Base-by-base conservation (phyloP, 2,113 vertebrate genomes). In the Hemichromis elongatus region DNA sequence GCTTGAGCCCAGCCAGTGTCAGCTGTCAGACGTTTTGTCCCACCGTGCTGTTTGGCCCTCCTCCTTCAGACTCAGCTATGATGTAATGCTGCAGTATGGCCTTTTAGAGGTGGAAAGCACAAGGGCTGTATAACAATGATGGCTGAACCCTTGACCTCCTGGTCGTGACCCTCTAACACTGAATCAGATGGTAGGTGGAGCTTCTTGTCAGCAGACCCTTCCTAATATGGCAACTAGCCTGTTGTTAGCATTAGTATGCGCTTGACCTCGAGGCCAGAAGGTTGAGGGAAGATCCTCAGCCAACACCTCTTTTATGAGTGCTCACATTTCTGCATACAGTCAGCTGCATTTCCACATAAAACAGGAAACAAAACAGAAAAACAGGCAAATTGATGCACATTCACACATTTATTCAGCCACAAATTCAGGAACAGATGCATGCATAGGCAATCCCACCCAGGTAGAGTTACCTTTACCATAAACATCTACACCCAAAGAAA, bases 381-480 rank as follows among this genome's bases (percentile, higher is more conserved):
- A 87, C 52, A 79, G 37, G 91, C 85, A 90, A 92, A 88, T 24
- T 16, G 70, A 93, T 79, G 70, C 82, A 86, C 56, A 61, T 78
- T 89, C 77, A 59, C 40, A 83, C 85, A 81, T 77, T 42, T 83
- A 56, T 85, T 80, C 83, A 87, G 35, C 40, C 59, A 61, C 79
- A 86, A 89, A 91, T 61, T 86, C 50, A 82, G 79, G 63, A 90
- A 89, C 54, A 70, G 50, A 84, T 88, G 75, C 88, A 82, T 50
- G 59, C 77, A 45, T 89, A 80, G 88, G 92, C 80, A 89, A 86
- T 93, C 88, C 92, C 82, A 88, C 84, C 82, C 89, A 94, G 94
- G 91, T 94, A 90, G 77, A 24, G 90, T 93, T 94, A 92, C 93
- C 78, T 88, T 91, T 56, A 93, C 91, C 93, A 88, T 94, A 92